phyloP scores from a whole-genome alignment of 2,113 vertebrate genomes.

The Neopipo cinnamomea region DNA sequence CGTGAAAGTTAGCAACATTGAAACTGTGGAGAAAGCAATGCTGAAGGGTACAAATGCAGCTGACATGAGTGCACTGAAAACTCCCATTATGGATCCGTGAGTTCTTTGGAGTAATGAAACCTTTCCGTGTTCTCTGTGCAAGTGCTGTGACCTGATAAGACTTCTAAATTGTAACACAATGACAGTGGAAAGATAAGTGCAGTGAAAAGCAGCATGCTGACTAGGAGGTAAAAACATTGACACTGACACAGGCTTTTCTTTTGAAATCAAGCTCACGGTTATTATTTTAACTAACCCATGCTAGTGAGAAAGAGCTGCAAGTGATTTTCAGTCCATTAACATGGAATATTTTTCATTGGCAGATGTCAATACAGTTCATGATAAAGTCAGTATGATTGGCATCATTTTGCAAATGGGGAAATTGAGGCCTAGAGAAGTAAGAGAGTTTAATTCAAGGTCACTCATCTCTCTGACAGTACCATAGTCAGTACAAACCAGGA shows the following conservation, averaged over 20 bases:
- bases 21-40: not conserved
- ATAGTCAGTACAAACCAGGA: not conserved
- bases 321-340: not conserved
- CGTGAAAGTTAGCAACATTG: not conserved
- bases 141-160: not conserved
- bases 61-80: not conserved
- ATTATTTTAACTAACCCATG: not conserved
- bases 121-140: not conserved
- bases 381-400: not conserved
- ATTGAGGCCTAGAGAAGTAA: not conserved
- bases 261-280: not conserved
- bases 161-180: not conserved
- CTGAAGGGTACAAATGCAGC: not conserved
- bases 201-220: not conserved
- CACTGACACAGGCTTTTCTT: not conserved
- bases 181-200: not conserved
- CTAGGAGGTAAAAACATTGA: not conserved
- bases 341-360: not conserved
- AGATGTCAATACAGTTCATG: not conserved
- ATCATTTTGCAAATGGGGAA: not conserved
- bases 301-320: not conserved
- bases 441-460: not conserved
- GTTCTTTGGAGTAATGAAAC: not conserved
- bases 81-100: not conserved
- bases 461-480: not conserved